Evolutionary conservation across 2,888 invertebrate genomes (phyloP).

Genomic region (Caenorhabditis uteleia): DNA sequence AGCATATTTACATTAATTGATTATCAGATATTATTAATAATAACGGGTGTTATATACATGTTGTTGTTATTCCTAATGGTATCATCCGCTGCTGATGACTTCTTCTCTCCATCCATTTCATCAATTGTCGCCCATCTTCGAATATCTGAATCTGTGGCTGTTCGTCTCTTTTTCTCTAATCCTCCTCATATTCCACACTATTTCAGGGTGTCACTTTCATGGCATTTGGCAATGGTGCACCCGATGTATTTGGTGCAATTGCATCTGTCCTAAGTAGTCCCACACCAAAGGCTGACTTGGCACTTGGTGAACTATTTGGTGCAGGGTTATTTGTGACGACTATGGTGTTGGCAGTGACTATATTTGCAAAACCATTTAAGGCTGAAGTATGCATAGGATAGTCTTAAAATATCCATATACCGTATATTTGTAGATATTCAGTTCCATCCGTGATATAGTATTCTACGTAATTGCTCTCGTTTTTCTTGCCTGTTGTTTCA

Average conservation of each 20-base stretch:
- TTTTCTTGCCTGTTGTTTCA: slow-evolving; percentile 72
- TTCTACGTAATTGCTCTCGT: slow-evolving; percentile 73
- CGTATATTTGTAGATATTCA: background rate
- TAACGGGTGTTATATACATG: slow-evolving; percentile 45
- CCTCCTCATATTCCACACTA: background rate
- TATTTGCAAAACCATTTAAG: slow-evolving; percentile 74
- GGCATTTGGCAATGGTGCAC: slow-evolving; percentile 79
- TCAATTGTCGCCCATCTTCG: slow-evolving; percentile 71
- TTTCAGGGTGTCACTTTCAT: slow-evolving; percentile 76
- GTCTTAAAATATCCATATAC: background rate
- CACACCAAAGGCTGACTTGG: slow-evolving; percentile 70
- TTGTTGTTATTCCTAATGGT: slow-evolving; percentile 55
- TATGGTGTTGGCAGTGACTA: slow-evolving; percentile 75
- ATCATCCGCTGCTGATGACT: slow-evolving; percentile 60
- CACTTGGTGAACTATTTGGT: slow-evolving; percentile 71
- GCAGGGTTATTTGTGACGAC: slow-evolving; percentile 76
- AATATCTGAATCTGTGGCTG: slow-evolving; percentile 72
- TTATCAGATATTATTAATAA: slow-evolving; percentile 34
- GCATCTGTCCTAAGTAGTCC: slow-evolving; percentile 71
- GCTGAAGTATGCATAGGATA: no score
- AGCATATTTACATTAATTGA: background rate
- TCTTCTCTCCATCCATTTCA: slow-evolving; percentile 71
- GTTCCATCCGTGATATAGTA: slow-evolving; percentile 71
- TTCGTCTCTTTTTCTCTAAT: slow-evolving; percentile 64
- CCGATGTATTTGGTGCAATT: slow-evolving; percentile 78